Evolutionary conservation across 2,888 invertebrate species (phyloP).

Genomic region (Melinaea menophilus): DNA sequence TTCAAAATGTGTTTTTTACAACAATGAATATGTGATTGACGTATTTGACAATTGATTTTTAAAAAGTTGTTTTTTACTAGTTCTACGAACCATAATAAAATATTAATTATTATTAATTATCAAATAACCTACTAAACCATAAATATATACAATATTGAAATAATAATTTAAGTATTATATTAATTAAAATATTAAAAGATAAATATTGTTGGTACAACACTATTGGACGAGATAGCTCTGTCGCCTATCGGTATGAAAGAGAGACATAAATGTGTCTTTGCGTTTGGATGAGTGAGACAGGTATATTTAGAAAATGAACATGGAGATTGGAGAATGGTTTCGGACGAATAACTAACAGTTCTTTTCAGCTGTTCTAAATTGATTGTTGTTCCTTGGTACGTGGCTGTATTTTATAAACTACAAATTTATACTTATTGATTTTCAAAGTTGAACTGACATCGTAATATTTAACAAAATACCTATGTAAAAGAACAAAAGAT

Average conservation of each 20-base stretch:
- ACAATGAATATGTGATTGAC: too few species aligned
- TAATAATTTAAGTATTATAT: too few species aligned
- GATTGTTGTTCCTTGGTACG: slow-evolving; percentile 36
- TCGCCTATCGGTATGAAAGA: slow-evolving; percentile 6
- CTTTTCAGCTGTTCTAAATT: slow-evolving; percentile 44
- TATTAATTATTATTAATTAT: too few species aligned
- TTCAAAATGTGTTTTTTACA: too few species aligned
- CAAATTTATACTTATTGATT: slow-evolving; percentile 23
- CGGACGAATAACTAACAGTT: slow-evolving; percentile 35
- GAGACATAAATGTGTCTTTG: slow-evolving; percentile 9
- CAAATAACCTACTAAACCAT: too few species aligned
- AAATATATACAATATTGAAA: too few species aligned
- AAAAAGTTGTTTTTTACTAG: too few species aligned
- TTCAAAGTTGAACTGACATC: slow-evolving; percentile 16
- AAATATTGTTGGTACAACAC: slow-evolving; percentile 18
- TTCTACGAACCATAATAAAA: too few species aligned
- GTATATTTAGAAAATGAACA: slow-evolving; percentile 34
- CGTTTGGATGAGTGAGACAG: slow-evolving; percentile 31
- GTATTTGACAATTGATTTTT: too few species aligned
- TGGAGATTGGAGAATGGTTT: slow-evolving; percentile 30
- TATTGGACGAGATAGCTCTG: slow-evolving; percentile 13
- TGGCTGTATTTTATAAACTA: slow-evolving; percentile 29
- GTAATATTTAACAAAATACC: slow-evolving; percentile 16
- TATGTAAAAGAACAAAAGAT: slow-evolving; percentile 36
- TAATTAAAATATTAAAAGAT: neutral